phyloP scores from a whole-genome alignment of 2,797 vertebrate genomes.

The Peromyscus aztecus region DNA sequence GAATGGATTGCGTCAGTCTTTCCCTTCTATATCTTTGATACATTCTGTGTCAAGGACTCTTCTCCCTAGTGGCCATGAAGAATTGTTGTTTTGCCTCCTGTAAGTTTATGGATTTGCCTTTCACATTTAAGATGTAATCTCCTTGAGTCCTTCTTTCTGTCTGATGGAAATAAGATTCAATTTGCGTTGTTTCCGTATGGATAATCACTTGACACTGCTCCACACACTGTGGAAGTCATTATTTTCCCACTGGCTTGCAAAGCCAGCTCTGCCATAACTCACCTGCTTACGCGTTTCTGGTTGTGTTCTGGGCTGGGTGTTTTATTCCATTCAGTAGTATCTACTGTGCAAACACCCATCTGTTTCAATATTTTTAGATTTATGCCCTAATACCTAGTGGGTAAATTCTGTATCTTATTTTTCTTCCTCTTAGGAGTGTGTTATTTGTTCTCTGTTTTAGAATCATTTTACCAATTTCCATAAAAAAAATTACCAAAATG shows the following conservation, averaged over 20 bases:
- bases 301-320: neutral
- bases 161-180: slow-evolving; percentile 67
- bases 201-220: slow-evolving; percentile 9
- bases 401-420: neutral
- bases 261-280: neutral
- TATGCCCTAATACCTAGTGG: neutral
- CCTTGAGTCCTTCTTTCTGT: slow-evolving; percentile 13
- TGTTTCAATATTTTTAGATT: neutral
- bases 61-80: neutral
- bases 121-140: slow-evolving; percentile 60
- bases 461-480: slow-evolving; percentile 30
- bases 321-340: neutral
- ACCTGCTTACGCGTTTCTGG: neutral
- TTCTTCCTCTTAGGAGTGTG: neutral
- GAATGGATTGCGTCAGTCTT: neutral
- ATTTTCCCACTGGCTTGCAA: neutral
- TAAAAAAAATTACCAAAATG: neutral
- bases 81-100: neutral
- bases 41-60: neutral
- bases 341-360: neutral
- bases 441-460: slow-evolving; percentile 31
- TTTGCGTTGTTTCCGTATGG: slow-evolving; percentile 69
- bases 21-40: neutral
- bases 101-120: slow-evolving; percentile 49
- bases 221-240: slow-evolving; percentile 20